Base-by-base conservation (phyloP, 2,113 vertebrate species). In the human region DNA sequence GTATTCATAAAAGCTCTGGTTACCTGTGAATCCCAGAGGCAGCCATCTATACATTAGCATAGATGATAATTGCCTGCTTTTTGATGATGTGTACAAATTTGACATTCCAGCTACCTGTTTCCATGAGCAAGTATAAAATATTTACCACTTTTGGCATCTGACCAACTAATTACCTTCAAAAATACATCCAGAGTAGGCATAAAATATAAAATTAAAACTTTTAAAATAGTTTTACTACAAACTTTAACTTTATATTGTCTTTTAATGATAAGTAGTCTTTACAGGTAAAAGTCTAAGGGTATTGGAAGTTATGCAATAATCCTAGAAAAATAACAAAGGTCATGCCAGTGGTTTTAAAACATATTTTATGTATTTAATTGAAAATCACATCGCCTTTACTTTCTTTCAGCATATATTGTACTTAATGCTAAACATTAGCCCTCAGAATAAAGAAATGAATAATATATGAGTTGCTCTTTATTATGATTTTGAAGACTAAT, bases 401-500 rank as follows among this genome's bases (percentile, higher is more conserved):
- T 2, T 43, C 27, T 92, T 68, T 88, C 35, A 91, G 92, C 81
- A 84, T 97, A 27, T 72, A 97, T 40, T 72, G 57, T 96, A 93
- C 92, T 98, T 97, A 92, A 76, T 78, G 9, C 81, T 79, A 97
- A 97, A 97, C 95, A 96, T 96, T 91, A 97, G 97, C 91, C 90
- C 78, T 96, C 7, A 4, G 94, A 97, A 97, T 93, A 96, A 98
- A 98, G 68, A 93, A 96, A 97, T 97, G 97, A 97, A 98, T 98
- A 90, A 95, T 97, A 98, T 96, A 97, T 94, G 92, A 97, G 92
- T 90, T 96, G 91, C 92, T 98, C 96, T 97, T 97, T 97, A 95
- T 98, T 98, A 97, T 97, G 57, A 55, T 98, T 98, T 97, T 98
- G 97, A 98, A 97, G 96, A 25, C 16, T 79, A 23, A 79, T 92